phyloP scores from a whole-genome alignment of 2,113 vertebrate species.

The Chlamydotis undulata region DNA sequence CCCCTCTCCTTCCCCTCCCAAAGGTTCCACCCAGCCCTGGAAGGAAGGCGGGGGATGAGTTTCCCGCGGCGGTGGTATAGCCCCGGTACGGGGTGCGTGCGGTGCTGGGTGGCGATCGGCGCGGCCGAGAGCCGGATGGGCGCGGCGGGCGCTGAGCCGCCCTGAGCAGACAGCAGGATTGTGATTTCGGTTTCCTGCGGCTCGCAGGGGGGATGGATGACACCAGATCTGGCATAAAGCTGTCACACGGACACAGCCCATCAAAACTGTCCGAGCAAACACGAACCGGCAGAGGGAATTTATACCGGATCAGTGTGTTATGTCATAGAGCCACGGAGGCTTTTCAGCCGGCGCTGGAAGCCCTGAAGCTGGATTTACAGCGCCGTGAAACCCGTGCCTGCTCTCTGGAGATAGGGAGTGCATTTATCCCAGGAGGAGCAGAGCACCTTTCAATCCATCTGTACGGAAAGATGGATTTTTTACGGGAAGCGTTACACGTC shows the following conservation, averaged over 20 bases:
- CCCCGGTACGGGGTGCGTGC: no score
- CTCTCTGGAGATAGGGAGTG: not conserved
- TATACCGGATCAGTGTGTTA: not conserved
- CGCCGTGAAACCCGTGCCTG: not conserved
- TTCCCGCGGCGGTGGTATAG: not conserved
- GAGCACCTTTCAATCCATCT: not conserved
- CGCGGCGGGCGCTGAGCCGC: not conserved
- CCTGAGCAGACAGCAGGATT: not conserved
- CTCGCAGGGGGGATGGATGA: not conserved
- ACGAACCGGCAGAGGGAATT: not conserved
- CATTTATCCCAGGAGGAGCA: not conserved
- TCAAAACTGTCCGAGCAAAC: not conserved
- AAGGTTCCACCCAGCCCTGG: not conserved
- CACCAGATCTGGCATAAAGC: not conserved
- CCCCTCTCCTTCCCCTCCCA: not conserved
- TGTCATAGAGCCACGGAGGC: not conserved
- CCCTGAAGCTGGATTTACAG: not conserved
- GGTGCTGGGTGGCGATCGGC: not conserved
- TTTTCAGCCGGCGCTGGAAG: not conserved
- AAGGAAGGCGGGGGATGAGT: fast-evolving
- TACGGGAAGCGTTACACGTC: not conserved
- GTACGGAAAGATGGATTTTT: not conserved
- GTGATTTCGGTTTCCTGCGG: not conserved
- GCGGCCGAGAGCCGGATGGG: fast-evolving
- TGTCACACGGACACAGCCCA: not conserved